Evolutionary conservation across 2,888 invertebrate species (phyloP).

Genomic region (Sclerodermus sp.): DNA sequence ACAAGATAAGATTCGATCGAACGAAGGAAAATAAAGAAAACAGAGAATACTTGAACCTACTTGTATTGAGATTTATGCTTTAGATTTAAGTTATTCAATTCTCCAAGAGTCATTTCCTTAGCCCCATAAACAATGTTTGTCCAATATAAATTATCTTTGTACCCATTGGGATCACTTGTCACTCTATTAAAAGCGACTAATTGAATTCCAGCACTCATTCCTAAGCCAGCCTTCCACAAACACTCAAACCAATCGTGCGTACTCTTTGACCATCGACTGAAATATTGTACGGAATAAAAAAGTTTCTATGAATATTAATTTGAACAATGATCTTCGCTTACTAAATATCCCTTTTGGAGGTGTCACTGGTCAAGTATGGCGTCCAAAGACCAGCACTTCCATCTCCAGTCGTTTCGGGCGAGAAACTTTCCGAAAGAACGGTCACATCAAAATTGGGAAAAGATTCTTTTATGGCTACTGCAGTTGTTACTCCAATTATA

Average conservation of each 20-base stretch:
- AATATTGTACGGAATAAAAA: too few species aligned
- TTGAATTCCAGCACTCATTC: slow-evolving; percentile 58
- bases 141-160: slow-evolving; percentile 55
- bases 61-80: slow-evolving; percentile 54
- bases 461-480: slow-evolving; percentile 67
- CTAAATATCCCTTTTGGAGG: slow-evolving; percentile 61
- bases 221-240: slow-evolving; percentile 62
- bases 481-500: slow-evolving; percentile 71
- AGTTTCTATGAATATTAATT: too few species aligned
- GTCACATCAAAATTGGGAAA: slow-evolving; percentile 63
- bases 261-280: slow-evolving; percentile 45
- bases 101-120: slow-evolving; percentile 39
- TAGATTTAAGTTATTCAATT: slow-evolving; percentile 48
- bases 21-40: too few species aligned
- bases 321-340: slow-evolving; percentile 39
- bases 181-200: slow-evolving; percentile 57
- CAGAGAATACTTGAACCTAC: slow-evolving; percentile 30
- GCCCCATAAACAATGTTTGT: slow-evolving; percentile 58
- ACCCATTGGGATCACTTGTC: slow-evolving; percentile 45
- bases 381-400: slow-evolving; percentile 78
- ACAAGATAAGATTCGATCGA: too few species aligned
- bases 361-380: slow-evolving; percentile 67
- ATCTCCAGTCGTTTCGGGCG: slow-evolving; percentile 76
- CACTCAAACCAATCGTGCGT: slow-evolving; percentile 52
- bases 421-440: slow-evolving; percentile 67